phyloP scores from a whole-genome alignment of 1,140 invertebrate species.

The Calephelis nemesis region DNA sequence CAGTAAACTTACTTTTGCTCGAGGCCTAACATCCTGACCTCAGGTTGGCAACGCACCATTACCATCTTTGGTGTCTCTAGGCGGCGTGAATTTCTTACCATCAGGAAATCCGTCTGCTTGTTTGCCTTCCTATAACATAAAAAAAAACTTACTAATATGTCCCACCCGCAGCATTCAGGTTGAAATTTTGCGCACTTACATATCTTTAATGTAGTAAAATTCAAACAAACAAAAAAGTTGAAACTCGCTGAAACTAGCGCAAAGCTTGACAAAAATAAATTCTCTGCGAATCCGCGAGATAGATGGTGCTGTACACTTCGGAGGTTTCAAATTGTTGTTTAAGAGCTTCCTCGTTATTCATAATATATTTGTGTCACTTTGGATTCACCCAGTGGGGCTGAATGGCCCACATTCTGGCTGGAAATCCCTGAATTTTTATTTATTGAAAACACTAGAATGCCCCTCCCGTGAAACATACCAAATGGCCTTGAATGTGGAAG shows the following conservation, averaged over 20 bases:
- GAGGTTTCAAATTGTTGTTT: slow-evolving; percentile 21
- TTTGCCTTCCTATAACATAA: too few relatives aligned
- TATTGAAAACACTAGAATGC: slow-evolving; percentile 1
- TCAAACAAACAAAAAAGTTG: not conserved
- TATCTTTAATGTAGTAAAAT: not conserved
- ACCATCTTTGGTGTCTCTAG: too few relatives aligned
- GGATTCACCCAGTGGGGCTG: slow-evolving; percentile 11
- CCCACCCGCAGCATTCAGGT: too few relatives aligned
- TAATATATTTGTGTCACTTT: slow-evolving; percentile 20
- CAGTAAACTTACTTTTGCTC: too few relatives aligned
- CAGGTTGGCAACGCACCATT: too few relatives aligned
- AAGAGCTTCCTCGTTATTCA: slow-evolving; percentile 23
- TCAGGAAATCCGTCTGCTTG: too few relatives aligned
- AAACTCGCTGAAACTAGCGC: slow-evolving; percentile 6
- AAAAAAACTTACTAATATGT: too few relatives aligned
- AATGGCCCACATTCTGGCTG: not conserved
- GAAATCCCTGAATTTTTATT: slow-evolving; percentile 10
- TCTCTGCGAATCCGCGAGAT: not conserved
- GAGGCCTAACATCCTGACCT: too few relatives aligned
- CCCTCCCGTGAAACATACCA: not conserved
- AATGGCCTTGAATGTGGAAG: not conserved
- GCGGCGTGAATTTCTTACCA: too few relatives aligned
- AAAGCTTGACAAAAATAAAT: slow-evolving; percentile 16
- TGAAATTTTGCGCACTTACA: too few relatives aligned
- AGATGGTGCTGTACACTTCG: slow-evolving; percentile 11